Evolutionary conservation across 1,140 invertebrate genomes (phyloP).

Genomic region (Hermetia illucens): DNA sequence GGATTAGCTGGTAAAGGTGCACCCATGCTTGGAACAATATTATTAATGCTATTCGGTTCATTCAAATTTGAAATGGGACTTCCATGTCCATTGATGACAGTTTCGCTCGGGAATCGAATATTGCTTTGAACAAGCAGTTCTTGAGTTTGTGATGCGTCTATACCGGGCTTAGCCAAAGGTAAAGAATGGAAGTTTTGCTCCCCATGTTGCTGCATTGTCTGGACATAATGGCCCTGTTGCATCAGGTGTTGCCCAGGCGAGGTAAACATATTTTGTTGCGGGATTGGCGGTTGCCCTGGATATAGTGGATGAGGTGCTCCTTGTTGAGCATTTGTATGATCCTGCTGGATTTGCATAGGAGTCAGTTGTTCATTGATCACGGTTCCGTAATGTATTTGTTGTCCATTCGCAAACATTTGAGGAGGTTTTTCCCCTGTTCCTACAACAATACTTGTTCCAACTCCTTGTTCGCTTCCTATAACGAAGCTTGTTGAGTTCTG

Average conservation of each 20-base stretch:
- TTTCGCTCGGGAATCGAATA: slow-evolving; percentile 21
- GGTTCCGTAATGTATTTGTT: slow-evolving; percentile 23
- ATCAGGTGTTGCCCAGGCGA: too few relatives aligned
- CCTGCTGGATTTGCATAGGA: too few relatives aligned
- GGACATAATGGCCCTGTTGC: too few relatives aligned
- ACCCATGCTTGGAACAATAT: slow-evolving; percentile 23
- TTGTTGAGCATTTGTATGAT: too few relatives aligned
- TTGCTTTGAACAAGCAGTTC: slow-evolving; percentile 21
- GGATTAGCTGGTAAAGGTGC: slow-evolving; percentile 15
- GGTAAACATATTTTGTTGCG: too few relatives aligned
- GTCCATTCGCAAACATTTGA: slow-evolving; percentile 14
- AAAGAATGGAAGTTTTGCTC: too few relatives aligned
- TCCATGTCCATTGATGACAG: slow-evolving; percentile 9
- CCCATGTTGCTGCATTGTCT: too few relatives aligned
- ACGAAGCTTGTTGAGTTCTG: slow-evolving; percentile 49
- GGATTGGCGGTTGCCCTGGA: too few relatives aligned
- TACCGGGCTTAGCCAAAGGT: too few relatives aligned
- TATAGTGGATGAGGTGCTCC: too few relatives aligned
- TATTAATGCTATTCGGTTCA: slow-evolving; percentile 23
- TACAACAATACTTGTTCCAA: slow-evolving; percentile 19
- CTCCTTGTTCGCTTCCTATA: slow-evolving; percentile 43
- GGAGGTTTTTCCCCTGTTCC: slow-evolving; percentile 15
- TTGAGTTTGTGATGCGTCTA: too few relatives aligned
- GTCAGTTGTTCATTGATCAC: slow-evolving; percentile 26
- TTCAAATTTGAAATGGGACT: slow-evolving; percentile 11